Evolutionary conservation across 2,888 invertebrate genomes (phyloP).

Genomic region (Nomada fucata): DNA sequence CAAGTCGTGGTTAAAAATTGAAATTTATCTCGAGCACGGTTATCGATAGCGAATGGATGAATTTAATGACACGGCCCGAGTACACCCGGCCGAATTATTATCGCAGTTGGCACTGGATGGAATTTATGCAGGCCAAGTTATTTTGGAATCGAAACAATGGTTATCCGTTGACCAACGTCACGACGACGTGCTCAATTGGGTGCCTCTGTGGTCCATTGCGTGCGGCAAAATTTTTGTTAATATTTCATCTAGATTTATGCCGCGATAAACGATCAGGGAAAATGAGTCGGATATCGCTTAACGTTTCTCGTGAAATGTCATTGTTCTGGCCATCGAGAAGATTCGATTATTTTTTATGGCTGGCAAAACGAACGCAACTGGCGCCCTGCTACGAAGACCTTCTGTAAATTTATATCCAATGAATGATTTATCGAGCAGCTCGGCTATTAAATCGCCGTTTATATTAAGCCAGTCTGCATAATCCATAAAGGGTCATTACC

Average conservation of each 20-base stretch:
- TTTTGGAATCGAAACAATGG: slow-evolving; percentile 48
- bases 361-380: neutral
- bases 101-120: slow-evolving; percentile 43
- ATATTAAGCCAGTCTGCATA: slow-evolving; percentile 68
- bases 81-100: slow-evolving; percentile 45
- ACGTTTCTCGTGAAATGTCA: neutral
- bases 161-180: slow-evolving; percentile 9
- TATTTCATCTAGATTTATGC: slow-evolving; percentile 16
- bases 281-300: neutral
- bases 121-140: slow-evolving; percentile 23
- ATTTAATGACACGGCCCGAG: slow-evolving; percentile 57
- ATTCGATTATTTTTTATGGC: slow-evolving; percentile 39
- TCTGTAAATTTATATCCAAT: slow-evolving; percentile 59
- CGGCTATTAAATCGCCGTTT: slow-evolving; percentile 72
- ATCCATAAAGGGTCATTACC: slow-evolving; percentile 70
- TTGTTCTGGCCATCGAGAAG: slow-evolving; percentile 23
- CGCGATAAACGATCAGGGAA: neutral
- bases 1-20: slow-evolving; percentile 1
- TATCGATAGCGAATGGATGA: slow-evolving; percentile 52
- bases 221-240: neutral
- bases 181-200: slow-evolving; percentile 1
- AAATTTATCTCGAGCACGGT: slow-evolving; percentile 16
- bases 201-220: neutral
- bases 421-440: slow-evolving; percentile 65
- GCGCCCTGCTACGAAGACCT: slow-evolving; percentile 31